Evolutionary conservation across 2,888 invertebrate species (phyloP).

Genomic region (Clivina fossor): DNA sequence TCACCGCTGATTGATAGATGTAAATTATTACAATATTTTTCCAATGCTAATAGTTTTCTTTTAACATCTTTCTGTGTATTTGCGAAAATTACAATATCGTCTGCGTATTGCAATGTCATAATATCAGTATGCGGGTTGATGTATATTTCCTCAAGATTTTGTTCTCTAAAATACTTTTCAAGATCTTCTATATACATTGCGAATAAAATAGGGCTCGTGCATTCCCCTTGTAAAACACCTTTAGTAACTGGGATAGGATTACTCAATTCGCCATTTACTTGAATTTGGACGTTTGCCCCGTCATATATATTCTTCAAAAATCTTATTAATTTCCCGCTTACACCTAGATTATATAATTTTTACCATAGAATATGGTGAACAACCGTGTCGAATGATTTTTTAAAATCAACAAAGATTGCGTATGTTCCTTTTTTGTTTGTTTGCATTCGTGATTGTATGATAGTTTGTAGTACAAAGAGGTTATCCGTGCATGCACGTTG

Average conservation of each 20-base stretch:
- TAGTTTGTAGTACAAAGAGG: not conserved
- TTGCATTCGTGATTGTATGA: constrained; percentile 1
- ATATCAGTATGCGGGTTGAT: constrained; percentile 7
- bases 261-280: not conserved
- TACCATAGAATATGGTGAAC: constrained; percentile 5
- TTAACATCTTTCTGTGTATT: not conserved
- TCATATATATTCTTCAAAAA: constrained; percentile 10
- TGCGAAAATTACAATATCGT: constrained; percentile 8
- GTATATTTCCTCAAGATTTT: constrained; percentile 3
- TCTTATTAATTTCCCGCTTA: constrained; percentile 13
- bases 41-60: not conserved
- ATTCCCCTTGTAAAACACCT: constrained; percentile 18
- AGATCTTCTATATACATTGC: constrained; percentile 11
- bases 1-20: constrained; percentile 3
- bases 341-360: constrained; percentile 7
- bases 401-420: constrained; percentile 14
- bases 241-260: constrained; percentile 9
- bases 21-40: constrained; percentile 11
- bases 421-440: constrained; percentile 18
- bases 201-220: constrained; percentile 14
- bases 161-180: not conserved
- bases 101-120: constrained; percentile 8
- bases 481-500: constrained; percentile 8
- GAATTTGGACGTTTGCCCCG: constrained; percentile 3
- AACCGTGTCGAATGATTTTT: constrained; percentile 10